Evolutionary conservation across 2,888 invertebrate genomes (phyloP).

Genomic region (Eupithecia subumbrata): DNA sequence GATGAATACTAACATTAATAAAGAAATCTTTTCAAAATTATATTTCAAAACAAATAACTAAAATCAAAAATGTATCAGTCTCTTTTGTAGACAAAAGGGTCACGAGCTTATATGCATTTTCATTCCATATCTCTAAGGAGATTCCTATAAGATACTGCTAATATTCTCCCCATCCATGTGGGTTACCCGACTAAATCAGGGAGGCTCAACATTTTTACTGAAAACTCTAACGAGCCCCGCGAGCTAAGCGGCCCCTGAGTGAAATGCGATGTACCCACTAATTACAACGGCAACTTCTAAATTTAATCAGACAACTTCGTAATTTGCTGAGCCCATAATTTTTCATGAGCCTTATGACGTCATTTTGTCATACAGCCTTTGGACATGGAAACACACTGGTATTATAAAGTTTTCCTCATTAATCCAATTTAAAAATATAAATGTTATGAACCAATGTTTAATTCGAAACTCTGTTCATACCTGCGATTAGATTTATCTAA

Average conservation of each 20-base stretch:
- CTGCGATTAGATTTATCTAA: background rate
- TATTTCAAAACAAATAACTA: no score
- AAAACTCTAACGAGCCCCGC: constrained; percentile 49
- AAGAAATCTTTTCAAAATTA: no score
- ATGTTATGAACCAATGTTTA: background rate
- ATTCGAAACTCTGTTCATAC: background rate
- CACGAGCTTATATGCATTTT: background rate
- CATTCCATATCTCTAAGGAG: background rate
- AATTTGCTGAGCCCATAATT: constrained; percentile 77
- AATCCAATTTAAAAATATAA: background rate
- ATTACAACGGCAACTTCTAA: constrained; percentile 80
- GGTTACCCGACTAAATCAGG: constrained; percentile 37
- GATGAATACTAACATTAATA: no score
- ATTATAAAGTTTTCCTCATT: constrained; percentile 1
- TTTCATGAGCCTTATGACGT: constrained; percentile 65
- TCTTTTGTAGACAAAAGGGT: background rate
- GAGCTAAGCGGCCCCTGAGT: constrained; percentile 72
- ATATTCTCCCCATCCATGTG: background rate
- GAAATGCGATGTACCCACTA: constrained; percentile 79
- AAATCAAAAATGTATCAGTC: no score
- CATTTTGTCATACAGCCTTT: constrained; percentile 38
- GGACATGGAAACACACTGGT: constrained; percentile 9
- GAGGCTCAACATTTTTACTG: constrained; percentile 45
- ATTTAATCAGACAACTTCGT: constrained; percentile 82
- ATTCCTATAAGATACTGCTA: background rate